Evolutionary conservation across 2,888 invertebrate genomes (phyloP).

Genomic region (Leuctra nigra): DNA sequence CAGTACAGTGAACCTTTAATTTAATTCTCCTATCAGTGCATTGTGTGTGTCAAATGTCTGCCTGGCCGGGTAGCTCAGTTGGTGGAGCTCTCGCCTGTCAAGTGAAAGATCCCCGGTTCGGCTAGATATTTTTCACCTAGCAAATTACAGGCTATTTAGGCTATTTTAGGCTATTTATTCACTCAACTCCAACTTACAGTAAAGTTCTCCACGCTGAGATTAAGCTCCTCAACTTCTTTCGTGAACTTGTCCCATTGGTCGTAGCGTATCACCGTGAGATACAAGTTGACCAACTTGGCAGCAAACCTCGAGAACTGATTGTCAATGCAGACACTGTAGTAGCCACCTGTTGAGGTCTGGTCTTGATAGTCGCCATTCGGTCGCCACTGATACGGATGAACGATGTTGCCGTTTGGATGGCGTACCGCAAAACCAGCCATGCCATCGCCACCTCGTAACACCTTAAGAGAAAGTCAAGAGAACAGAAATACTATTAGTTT

Average conservation of each 20-base stretch:
- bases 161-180: too few species aligned
- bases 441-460: conserved; percentile 86
- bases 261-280: conserved; percentile 82
- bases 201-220: conserved; percentile 84
- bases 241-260: conserved; percentile 91
- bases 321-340: conserved; percentile 86
- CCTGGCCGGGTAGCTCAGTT: too few species aligned
- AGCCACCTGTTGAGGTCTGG: conserved; percentile 70
- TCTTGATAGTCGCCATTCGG: conserved; percentile 87
- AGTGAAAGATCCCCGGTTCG: too few species aligned
- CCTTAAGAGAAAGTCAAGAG: conserved; percentile 55
- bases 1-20: too few species aligned
- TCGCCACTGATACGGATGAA: conserved; percentile 87
- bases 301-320: conserved; percentile 91
- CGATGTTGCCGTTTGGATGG: conserved; percentile 75
- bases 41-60: too few species aligned
- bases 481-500: too few species aligned
- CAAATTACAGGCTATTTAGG: too few species aligned
- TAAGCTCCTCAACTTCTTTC: conserved; percentile 79
- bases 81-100: too few species aligned
- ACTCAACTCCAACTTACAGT: conserved; percentile 81
- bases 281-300: conserved; percentile 81
- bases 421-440: conserved; percentile 90
- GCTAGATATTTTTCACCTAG: too few species aligned
- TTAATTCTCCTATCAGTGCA: too few species aligned